Percentiles rank a stretch among this genome's conserved stretches.
Evolutionary conservation across 1,140 invertebrate species (phyloP).

Genomic region (Drosophila nigrodunni): DNA sequence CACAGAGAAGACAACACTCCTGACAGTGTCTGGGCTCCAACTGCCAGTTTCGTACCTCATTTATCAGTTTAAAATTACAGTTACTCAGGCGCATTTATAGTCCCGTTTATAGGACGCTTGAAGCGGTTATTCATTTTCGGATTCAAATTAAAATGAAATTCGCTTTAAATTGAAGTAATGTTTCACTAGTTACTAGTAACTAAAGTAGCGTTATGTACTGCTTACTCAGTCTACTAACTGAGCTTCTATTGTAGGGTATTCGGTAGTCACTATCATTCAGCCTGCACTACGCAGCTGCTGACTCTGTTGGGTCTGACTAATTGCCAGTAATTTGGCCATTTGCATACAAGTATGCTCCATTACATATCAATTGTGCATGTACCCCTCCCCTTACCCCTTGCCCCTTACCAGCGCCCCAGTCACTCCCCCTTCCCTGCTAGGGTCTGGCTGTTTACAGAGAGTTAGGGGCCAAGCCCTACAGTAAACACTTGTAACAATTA

Average conservation of each 20-base stretch:
- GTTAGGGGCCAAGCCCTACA: slow-evolving; percentile 67
- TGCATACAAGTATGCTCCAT: slow-evolving; percentile 47
- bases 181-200: too few relatives aligned
- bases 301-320: slow-evolving; percentile 75
- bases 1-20: slow-evolving; percentile 10
- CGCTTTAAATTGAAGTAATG: too few relatives aligned
- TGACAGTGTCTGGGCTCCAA: slow-evolving; percentile 3
- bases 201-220: background rate
- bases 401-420: too few relatives aligned
- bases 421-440: background rate
- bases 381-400: background rate
- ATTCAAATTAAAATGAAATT: too few relatives aligned
- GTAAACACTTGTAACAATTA: slow-evolving; percentile 81
- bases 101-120: background rate
- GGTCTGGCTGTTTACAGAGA: slow-evolving; percentile 17
- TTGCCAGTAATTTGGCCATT: slow-evolving; percentile 65
- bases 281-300: slow-evolving; percentile 30
- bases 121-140: background rate
- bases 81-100: slow-evolving; percentile 38
- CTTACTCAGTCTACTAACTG: too few relatives aligned
- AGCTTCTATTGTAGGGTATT: background rate
- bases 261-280: background rate
- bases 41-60: slow-evolving; percentile 45
- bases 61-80: slow-evolving; percentile 63
- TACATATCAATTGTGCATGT: slow-evolving; percentile 67